These are phyloP conservation scores for Pachliopta kotzebuea DNA, from an alignment of 2,888 invertebrate species.

Conservation along the genomic window DNA sequence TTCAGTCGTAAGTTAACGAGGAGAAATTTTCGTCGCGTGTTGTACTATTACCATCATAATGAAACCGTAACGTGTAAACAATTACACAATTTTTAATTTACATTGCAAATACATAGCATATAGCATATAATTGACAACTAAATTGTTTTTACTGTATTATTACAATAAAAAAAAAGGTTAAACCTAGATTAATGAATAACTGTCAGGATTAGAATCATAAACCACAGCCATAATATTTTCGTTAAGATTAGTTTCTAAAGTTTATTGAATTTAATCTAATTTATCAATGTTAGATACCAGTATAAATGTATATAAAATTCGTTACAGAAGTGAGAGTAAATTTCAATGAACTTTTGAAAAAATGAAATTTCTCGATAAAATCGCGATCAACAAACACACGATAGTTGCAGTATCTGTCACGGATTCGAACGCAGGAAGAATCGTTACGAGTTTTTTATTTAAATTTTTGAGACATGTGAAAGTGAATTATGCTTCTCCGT, in stretches of 20 bases:
- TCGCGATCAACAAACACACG: constrained; percentile 6
- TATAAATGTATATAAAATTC: not conserved
- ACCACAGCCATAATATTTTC: not conserved
- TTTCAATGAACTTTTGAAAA: constrained; percentile 4
- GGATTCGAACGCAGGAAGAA: constrained; percentile 46
- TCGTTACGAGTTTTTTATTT: constrained; percentile 56
- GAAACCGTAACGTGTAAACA: constrained; percentile 24
- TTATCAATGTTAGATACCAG: not conserved
- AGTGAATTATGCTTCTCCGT: constrained; percentile 47
- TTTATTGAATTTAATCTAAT: not conserved
- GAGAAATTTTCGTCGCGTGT: constrained; percentile 29
- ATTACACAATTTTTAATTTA: constrained; percentile 23
- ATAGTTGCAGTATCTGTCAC: constrained; percentile 37
- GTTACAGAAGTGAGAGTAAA: constrained; percentile 1
- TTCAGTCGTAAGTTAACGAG: not conserved
- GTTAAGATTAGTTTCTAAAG: not conserved
- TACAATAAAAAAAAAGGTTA: no score
- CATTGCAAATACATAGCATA: not conserved
- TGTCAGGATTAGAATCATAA: not conserved
- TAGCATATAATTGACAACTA: no score
- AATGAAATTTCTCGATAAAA: constrained; percentile 13
- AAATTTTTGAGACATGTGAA: constrained; percentile 56
- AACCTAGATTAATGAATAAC: not conserved
- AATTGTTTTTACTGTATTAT: no score
- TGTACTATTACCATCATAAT: constrained; percentile 22